A percentile compares a stretch with the other conserved stretches of the same genome.
Evolutionary conservation across 2,113 vertebrate genomes (phyloP).

Genomic region (Lagopus leucura): DNA sequence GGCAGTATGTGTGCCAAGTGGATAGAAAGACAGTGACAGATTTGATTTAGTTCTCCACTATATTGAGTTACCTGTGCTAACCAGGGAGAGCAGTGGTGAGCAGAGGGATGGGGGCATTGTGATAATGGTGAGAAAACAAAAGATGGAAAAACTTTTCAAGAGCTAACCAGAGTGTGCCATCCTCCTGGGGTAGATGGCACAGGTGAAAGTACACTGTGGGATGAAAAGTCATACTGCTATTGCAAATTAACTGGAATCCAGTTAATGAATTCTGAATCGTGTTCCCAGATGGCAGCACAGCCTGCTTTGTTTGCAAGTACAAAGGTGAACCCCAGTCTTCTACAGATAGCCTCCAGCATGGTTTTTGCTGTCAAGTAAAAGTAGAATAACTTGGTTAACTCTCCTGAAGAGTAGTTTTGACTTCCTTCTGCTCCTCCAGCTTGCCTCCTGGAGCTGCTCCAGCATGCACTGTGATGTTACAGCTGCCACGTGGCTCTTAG

Average conservation of each 20-base stretch:
- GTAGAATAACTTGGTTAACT: constrained; percentile 17
- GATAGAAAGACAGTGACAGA: not conserved
- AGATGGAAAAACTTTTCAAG: not conserved
- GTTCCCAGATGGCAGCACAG: not conserved
- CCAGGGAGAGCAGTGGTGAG: not conserved
- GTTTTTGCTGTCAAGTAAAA: constrained; percentile 1
- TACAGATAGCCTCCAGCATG: not conserved
- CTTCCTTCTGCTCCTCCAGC: constrained; percentile 11
- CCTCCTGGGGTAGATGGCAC: not conserved
- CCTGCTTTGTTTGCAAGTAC: not conserved
- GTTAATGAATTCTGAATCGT: constrained; percentile 25
- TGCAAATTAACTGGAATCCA: not conserved
- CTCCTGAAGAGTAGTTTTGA: not conserved
- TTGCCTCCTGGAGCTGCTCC: not conserved
- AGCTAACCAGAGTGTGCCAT: not conserved
- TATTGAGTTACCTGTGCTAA: not conserved
- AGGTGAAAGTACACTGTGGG: not conserved
- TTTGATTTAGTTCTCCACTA: not conserved
- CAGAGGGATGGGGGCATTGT: not conserved
- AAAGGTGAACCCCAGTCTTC: constrained; percentile 15
- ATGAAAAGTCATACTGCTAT: not conserved
- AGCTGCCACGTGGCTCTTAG: not conserved
- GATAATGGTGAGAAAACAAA: not conserved
- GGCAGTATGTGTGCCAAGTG: not conserved
- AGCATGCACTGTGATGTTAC: not conserved